phyloP scores from a whole-genome alignment of 2,797 vertebrate genomes.

The Leuciscus waleckii region DNA sequence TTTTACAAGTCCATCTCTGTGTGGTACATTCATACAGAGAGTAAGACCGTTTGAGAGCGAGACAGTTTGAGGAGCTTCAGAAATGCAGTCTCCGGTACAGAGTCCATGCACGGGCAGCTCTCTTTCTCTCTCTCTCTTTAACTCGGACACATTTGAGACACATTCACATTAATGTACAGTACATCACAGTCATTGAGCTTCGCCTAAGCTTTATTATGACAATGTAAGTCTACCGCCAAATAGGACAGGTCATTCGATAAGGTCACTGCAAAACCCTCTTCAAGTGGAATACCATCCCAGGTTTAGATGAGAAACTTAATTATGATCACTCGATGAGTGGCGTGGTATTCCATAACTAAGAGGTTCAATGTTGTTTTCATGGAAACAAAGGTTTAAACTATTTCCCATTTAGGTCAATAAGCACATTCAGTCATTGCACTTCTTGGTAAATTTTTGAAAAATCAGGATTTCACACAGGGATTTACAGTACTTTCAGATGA shows the following conservation, averaged over 20 bases:
- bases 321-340: conserved; percentile 27
- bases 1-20: conserved; percentile 63
- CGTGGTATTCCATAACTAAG: conserved; percentile 40
- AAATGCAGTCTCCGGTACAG: conserved; percentile 60
- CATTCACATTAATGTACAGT: conserved; percentile 72
- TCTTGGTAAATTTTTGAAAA: conserved; percentile 44
- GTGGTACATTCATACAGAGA: conserved; percentile 68
- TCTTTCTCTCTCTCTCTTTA: conserved; percentile 23
- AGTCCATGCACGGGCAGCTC: conserved; percentile 64
- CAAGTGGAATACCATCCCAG: conserved; percentile 50
- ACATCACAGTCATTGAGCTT: conserved; percentile 75
- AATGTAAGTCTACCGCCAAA: conserved; percentile 53
- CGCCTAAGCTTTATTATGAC: conserved; percentile 65
- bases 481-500: conserved; percentile 54
- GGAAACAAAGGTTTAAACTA: conserved; percentile 47
- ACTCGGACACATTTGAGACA: conserved; percentile 76
- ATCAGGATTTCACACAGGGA: conserved; percentile 51
- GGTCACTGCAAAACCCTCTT: conserved; percentile 52
- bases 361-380: conserved; percentile 57
- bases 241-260: conserved; percentile 51
- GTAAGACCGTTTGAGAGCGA: conserved; percentile 62
- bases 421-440: conserved; percentile 38
- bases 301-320: conserved; percentile 47
- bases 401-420: conserved; percentile 39
- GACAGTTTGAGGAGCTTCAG: conserved; percentile 61